Conservation (phyloP, 2,797 vertebrate species). For the Neostethus bicornis region DNA sequence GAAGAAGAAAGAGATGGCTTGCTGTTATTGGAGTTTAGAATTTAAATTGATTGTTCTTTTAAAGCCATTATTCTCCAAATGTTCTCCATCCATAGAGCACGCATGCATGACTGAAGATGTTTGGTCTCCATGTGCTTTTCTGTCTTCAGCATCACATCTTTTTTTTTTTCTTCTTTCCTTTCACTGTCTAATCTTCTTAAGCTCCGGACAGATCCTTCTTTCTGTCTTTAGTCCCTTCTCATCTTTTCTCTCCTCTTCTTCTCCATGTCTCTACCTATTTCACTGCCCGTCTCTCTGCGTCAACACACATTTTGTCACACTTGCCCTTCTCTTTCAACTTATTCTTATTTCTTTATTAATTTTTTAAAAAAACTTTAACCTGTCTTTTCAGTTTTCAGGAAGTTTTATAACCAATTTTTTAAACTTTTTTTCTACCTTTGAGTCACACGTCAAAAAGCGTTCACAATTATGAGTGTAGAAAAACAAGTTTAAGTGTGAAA, state of each 20-base stretch:
- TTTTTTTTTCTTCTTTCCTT: conserved; percentile 7
- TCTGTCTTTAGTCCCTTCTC: conserved; percentile 41
- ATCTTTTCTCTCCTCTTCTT: conserved; percentile 29
- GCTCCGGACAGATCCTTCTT: conserved; percentile 22
- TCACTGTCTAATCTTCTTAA: conserved; percentile 39
- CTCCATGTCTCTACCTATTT: conserved; percentile 49
- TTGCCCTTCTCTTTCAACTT: conserved; percentile 39
- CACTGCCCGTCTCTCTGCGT: conserved; percentile 50
- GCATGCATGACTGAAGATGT: conserved; percentile 4
- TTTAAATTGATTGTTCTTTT: conserved; percentile 59
- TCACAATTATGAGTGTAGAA: not conserved
- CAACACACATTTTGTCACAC: conserved; percentile 54
- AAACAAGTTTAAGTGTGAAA: conserved; percentile 14
- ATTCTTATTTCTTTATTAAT: conserved; percentile 12
- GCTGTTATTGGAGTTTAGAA: conserved; percentile 32
- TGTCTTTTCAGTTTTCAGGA: conserved; percentile 32
- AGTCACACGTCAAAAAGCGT: conserved; percentile 9
- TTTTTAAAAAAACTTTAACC: conserved; percentile 41
- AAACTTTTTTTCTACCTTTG: conserved; percentile 8
- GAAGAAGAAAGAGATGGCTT: conserved; percentile 16
- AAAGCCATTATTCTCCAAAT: conserved; percentile 27
- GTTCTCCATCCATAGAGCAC: conserved; percentile 9
- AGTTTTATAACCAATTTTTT: conserved; percentile 12
- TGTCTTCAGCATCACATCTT: conserved; percentile 4
- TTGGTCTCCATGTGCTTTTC: conserved; percentile 12